Conservation (phyloP, 2,888 invertebrate species). For the Cephus nigrinus region DNA sequence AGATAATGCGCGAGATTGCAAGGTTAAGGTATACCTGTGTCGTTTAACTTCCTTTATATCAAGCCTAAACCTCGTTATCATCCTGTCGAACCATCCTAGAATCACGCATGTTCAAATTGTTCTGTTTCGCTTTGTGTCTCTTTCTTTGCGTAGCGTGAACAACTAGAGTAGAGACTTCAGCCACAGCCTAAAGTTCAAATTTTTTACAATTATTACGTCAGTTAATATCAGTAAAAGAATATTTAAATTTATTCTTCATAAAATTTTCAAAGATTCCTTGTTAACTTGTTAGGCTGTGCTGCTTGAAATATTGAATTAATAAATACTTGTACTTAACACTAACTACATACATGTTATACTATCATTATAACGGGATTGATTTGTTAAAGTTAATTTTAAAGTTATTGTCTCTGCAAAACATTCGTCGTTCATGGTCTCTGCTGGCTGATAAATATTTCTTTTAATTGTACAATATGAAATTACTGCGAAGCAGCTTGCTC, state of each 20-base stretch:
- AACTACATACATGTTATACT: background rate
- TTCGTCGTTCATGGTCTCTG: background rate
- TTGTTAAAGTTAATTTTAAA: background rate
- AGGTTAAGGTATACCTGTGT: constrained; percentile 77
- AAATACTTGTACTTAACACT: background rate
- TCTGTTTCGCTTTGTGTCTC: constrained; percentile 53
- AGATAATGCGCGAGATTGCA: constrained; percentile 95
- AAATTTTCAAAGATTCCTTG: background rate
- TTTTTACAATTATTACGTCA: background rate
- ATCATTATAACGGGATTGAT: background rate
- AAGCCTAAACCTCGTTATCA: constrained; percentile 60
- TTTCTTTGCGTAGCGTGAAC: constrained; percentile 19
- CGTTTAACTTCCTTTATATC: constrained; percentile 64
- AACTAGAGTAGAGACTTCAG: constrained; percentile 8
- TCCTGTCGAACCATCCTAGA: constrained; percentile 63
- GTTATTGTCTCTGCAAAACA: background rate
- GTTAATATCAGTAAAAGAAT: background rate
- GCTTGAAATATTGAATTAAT: background rate
- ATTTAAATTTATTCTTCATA: background rate
- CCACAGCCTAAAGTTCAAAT: constrained; percentile 1
- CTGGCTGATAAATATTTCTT: background rate
- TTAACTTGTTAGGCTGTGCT: background rate
- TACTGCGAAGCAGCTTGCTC: background rate
- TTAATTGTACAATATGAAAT: background rate
- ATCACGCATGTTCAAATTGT: constrained; percentile 60